These are phyloP conservation scores for Athene noctua DNA, from an alignment of 2,113 vertebrate genomes.

Conservation along the genomic window DNA sequence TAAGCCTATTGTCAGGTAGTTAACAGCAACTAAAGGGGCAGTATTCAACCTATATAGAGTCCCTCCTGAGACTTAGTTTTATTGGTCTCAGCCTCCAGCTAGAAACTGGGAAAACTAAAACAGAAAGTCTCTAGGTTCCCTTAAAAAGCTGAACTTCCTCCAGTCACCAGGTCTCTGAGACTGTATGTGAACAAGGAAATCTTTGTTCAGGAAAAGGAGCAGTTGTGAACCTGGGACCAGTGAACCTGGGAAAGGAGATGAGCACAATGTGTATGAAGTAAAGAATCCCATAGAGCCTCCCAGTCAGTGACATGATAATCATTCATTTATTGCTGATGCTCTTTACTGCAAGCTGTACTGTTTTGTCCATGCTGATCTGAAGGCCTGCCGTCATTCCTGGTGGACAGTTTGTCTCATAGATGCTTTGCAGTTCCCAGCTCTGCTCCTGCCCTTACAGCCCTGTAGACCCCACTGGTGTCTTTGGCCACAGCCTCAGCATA, in stretches of 20 bases:
- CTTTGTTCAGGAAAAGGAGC: not conserved
- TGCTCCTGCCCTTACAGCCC: not conserved
- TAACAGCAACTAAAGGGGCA: not conserved
- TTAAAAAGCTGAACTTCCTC: not conserved
- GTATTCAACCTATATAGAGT: not conserved
- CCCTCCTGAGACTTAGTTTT: not conserved
- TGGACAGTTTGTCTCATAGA: not conserved
- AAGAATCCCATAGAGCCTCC: not conserved
- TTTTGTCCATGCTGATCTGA: not conserved
- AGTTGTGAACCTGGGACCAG: accelerated
- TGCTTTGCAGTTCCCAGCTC: not conserved
- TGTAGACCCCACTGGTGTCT: not conserved
- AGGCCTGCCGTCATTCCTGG: not conserved
- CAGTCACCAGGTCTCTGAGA: not conserved
- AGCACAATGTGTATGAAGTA: accelerated
- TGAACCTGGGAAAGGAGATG: not conserved
- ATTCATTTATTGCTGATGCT: not conserved
- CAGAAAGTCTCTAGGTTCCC: not conserved
- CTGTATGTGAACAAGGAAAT: not conserved
- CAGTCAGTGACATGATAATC: accelerated
- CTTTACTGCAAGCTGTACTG: not conserved
- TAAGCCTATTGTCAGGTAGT: not conserved
- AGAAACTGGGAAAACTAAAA: not conserved
- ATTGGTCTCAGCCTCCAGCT: not conserved
- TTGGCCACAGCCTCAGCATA: not conserved